Conservation (phyloP, 2,797 vertebrate species). For the Gymnothorax javanicus region DNA sequence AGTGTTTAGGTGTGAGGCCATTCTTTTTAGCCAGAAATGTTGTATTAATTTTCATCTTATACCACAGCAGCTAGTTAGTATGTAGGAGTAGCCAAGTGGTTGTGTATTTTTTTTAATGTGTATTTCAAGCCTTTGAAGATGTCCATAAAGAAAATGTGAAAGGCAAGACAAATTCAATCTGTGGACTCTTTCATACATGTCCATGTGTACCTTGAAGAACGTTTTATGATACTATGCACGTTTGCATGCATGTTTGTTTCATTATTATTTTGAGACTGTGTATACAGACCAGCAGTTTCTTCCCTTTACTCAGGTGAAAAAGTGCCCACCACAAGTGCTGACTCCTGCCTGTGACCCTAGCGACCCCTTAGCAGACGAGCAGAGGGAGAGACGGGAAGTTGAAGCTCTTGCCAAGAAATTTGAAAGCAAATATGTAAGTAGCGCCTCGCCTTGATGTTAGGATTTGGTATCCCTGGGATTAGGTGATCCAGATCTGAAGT, state of each 20-base stretch:
- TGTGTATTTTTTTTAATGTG: neutral
- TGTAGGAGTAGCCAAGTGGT: neutral
- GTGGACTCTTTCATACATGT: neutral
- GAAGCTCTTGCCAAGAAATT: slow-evolving; percentile 92
- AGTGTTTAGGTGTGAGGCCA: neutral
- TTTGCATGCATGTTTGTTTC: neutral
- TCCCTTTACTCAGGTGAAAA: slow-evolving; percentile 59
- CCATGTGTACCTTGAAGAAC: neutral
- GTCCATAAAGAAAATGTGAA: neutral
- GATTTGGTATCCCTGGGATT: neutral
- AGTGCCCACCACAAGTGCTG: slow-evolving; percentile 67
- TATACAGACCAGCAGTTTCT: neutral
- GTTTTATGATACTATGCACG: neutral
- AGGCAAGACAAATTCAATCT: neutral
- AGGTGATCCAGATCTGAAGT: neutral
- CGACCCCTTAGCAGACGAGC: slow-evolving; percentile 89
- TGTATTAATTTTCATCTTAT: neutral
- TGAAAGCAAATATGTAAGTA: slow-evolving; percentile 96
- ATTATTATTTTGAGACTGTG: neutral
- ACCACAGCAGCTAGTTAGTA: neutral
- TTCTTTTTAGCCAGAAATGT: neutral
- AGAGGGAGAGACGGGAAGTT: slow-evolving; percentile 83
- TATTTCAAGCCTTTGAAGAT: neutral
- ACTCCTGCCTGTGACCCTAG: slow-evolving; percentile 70
- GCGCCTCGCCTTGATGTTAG: neutral